phyloP scores from a whole-genome alignment of 2,888 invertebrate genomes.

The Polia nebulosa region DNA sequence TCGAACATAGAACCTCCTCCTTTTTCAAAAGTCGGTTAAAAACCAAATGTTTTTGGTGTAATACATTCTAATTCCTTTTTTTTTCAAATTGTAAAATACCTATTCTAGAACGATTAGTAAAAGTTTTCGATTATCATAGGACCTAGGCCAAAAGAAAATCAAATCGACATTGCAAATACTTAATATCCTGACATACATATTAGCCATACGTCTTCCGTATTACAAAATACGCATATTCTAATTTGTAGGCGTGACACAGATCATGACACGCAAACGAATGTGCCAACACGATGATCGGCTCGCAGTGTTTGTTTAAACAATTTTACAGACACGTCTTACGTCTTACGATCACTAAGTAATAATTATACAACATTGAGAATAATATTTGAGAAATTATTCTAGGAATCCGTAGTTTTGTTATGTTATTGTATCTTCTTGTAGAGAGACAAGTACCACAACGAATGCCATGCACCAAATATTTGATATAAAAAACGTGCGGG shows the following conservation, averaged over 20 bases:
- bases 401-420: conserved; percentile 2
- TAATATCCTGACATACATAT: conserved; percentile 3
- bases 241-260: conserved; percentile 41
- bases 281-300: conserved; percentile 37
- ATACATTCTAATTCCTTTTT: too few species aligned
- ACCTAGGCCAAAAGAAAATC: too few species aligned
- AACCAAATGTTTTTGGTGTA: too few species aligned
- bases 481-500: too few species aligned
- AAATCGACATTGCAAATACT: conserved; percentile 3
- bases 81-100: too few species aligned
- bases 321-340: conserved; percentile 33
- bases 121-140: too few species aligned
- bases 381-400: conserved; percentile 8
- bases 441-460: too few species aligned
- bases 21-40: too few species aligned
- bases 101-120: too few species aligned
- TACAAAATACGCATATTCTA: conserved; percentile 30
- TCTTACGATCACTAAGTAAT: conserved; percentile 1
- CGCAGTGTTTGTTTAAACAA: conserved; percentile 53
- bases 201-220: conserved; percentile 29
- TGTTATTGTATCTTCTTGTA: too few species aligned
- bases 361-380: conserved; percentile 33
- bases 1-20: too few species aligned
- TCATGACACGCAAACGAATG: conserved; percentile 46
- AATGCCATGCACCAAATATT: too few species aligned